Evolutionary conservation across 1,140 invertebrate species (phyloP).

Genomic region (Lithobius niger): DNA sequence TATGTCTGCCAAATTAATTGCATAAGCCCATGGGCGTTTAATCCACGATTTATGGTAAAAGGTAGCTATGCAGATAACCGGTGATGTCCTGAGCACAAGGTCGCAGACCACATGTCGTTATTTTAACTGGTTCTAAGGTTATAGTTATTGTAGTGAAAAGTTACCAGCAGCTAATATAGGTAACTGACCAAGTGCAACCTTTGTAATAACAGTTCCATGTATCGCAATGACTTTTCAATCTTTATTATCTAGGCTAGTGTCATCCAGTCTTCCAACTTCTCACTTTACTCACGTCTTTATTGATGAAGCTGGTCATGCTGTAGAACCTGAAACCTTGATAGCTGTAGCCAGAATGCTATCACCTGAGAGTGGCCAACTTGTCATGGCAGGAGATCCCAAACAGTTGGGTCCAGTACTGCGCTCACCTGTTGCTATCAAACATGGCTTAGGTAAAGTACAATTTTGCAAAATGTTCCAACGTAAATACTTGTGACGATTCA

Average conservation of each 20-base stretch:
- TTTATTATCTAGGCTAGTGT: background rate
- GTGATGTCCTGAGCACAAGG: too few relatives aligned
- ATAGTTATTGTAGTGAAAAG: too few relatives aligned
- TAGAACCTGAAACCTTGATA: slow-evolving; percentile 73
- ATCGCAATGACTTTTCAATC: too few relatives aligned
- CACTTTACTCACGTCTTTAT: slow-evolving; percentile 79
- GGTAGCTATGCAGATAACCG: too few relatives aligned
- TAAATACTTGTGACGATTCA: slow-evolving; percentile 59
- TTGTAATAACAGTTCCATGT: too few relatives aligned
- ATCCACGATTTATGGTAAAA: too few relatives aligned
- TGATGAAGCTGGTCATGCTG: slow-evolving; percentile 82
- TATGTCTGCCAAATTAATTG: too few relatives aligned
- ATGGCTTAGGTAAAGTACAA: slow-evolving; percentile 57
- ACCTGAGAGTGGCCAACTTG: slow-evolving; percentile 30
- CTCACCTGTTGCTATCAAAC: slow-evolving; percentile 44
- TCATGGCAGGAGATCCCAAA: slow-evolving; percentile 82
- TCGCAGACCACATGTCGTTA: too few relatives aligned
- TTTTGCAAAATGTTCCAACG: slow-evolving; percentile 81
- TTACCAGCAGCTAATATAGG: too few relatives aligned
- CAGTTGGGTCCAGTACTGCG: slow-evolving; percentile 74
- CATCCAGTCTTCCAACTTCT: slow-evolving; percentile 32
- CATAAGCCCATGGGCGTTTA: too few relatives aligned
- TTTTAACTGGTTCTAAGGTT: too few relatives aligned
- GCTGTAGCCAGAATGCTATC: slow-evolving; percentile 34
- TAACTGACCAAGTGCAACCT: too few relatives aligned